A percentile compares a stretch with the other conserved stretches of the same genome.
Evolutionary conservation across 1,140 invertebrate genomes (phyloP).

Genomic region (Steinernema feltiae): DNA sequence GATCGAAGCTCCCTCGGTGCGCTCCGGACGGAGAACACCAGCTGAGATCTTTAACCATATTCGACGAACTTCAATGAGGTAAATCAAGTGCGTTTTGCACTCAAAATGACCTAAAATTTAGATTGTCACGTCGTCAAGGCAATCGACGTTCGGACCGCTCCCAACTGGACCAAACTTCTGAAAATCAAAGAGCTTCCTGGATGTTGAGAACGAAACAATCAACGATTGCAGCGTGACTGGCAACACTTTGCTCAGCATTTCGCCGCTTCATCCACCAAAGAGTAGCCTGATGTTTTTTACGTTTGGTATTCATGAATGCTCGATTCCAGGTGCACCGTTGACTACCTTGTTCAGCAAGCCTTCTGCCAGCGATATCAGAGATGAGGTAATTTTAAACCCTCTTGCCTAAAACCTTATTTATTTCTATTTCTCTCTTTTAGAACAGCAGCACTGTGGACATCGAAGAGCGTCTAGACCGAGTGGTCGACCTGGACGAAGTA

Average conservation of each 20-base stretch:
- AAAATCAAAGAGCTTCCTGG: neutral
- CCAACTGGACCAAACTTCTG: constrained; percentile 7
- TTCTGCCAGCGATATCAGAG: constrained; percentile 13
- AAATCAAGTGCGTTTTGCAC: neutral
- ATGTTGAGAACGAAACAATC: neutral
- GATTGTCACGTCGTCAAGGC: constrained; percentile 22
- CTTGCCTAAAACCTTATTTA: no score
- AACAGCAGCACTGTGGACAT: constrained; percentile 22
- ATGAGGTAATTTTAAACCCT: no score
- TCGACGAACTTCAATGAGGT: constrained; percentile 31
- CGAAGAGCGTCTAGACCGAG: constrained; percentile 63
- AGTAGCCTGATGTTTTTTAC: constrained; percentile 13
- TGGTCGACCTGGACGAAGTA: constrained; percentile 77
- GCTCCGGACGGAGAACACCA: constrained; percentile 21
- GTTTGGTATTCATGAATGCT: neutral
- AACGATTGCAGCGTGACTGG: constrained; percentile 20
- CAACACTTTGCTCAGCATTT: constrained; percentile 30
- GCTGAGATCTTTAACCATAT: constrained; percentile 35
- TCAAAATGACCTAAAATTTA: neutral
- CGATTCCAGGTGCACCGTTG: neutral
- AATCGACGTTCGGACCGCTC: constrained; percentile 19
- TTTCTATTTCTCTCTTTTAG: neutral
- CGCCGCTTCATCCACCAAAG: constrained; percentile 28
- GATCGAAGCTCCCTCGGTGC: neutral
- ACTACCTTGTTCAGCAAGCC: neutral